A percentile compares a stretch with the other conserved stretches of the same genome.
phyloP scores from a whole-genome alignment of 2,888 invertebrate species.

The Dicycla oo region DNA sequence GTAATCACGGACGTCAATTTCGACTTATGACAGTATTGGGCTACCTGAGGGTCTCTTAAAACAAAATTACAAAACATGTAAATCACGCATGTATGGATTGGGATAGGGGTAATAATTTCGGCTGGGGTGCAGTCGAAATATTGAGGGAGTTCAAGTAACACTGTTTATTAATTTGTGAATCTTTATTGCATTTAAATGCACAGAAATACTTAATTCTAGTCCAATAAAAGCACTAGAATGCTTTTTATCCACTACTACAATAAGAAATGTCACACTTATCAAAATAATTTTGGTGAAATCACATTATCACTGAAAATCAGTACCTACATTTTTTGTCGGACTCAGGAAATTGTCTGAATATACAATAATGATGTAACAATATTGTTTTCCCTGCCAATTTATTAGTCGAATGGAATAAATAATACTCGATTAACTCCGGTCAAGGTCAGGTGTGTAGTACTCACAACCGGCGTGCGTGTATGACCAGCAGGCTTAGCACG shows the following conservation, averaged over 20 bases:
- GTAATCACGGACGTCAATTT: too few species aligned
- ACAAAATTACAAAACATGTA: too few species aligned
- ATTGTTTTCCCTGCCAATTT: not conserved
- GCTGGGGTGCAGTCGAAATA: too few species aligned
- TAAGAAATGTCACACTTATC: constrained; percentile 41
- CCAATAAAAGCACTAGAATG: constrained; percentile 51
- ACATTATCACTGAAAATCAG: constrained; percentile 18
- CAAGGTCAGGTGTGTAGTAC: too few species aligned
- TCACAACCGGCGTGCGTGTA: too few species aligned
- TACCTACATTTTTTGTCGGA: not conserved
- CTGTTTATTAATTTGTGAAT: constrained; percentile 35
- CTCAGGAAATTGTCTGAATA: not conserved
- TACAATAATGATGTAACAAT: not conserved
- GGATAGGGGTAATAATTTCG: too few species aligned
- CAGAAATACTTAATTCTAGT: constrained; percentile 57
- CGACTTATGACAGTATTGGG: too few species aligned
- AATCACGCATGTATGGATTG: too few species aligned
- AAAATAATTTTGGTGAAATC: constrained; percentile 43
- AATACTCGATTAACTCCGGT: constrained; percentile 9
- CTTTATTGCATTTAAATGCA: constrained; percentile 61
- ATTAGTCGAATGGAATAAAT: constrained; percentile 14
- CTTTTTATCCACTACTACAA: constrained; percentile 46
- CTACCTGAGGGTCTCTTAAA: too few species aligned
- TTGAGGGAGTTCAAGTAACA: constrained; percentile 7
- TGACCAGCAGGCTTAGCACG: too few species aligned